Percentiles rank a stretch among this genome's conserved stretches.
Evolutionary conservation across 2,113 vertebrate genomes (phyloP).

Genomic region (Cygnus atratus): DNA sequence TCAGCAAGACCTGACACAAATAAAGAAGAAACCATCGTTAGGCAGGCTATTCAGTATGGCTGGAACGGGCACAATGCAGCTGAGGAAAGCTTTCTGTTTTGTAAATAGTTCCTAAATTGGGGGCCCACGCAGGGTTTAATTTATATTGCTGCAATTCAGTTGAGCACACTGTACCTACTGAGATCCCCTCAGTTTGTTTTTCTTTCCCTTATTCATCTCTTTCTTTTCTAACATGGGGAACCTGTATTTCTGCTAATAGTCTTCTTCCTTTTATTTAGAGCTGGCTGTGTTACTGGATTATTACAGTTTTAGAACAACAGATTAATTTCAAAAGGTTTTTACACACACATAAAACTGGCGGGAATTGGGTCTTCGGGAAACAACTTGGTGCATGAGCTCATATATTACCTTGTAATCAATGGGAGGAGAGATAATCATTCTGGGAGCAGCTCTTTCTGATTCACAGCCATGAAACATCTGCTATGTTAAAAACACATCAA

Average conservation of each 20-base stretch:
- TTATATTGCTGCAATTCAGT: not conserved
- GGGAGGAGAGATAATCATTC: not conserved
- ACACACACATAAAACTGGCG: not conserved
- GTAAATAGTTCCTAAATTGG: slow-evolving; percentile 38
- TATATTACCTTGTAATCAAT: not conserved
- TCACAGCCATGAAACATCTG: not conserved
- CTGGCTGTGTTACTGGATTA: not conserved
- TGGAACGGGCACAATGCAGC: not conserved
- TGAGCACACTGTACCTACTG: not conserved
- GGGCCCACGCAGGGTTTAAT: not conserved
- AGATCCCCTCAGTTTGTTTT: not conserved
- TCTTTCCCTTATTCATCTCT: not conserved
- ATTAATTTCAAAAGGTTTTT: not conserved
- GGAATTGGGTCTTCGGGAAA: not conserved
- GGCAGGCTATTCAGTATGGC: not conserved
- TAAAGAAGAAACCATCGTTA: not conserved
- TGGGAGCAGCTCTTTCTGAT: not conserved
- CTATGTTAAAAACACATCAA: not conserved
- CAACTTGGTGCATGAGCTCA: not conserved
- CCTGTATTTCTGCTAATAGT: not conserved
- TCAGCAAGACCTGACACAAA: slow-evolving; percentile 60
- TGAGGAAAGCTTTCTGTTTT: slow-evolving; percentile 21
- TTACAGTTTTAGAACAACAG: not conserved
- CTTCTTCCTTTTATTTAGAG: not conserved
- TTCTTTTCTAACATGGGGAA: not conserved